Evolutionary conservation across 2,888 invertebrate genomes (phyloP).

Genomic region (Vesta saturnalis): DNA sequence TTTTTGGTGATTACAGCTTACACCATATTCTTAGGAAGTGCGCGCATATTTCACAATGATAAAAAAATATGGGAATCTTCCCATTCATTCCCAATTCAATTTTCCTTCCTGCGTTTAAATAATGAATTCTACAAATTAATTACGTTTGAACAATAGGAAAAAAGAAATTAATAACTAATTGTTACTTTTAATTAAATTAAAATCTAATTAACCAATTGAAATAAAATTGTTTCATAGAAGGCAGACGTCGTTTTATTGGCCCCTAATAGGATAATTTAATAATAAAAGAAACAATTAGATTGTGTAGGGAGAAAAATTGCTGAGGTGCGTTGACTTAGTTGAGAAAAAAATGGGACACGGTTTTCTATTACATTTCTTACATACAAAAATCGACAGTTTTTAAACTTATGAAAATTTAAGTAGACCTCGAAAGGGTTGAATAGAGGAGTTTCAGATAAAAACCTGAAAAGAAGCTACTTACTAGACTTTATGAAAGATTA

Average conservation of each 20-base stretch:
- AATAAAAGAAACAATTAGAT: slow-evolving; percentile 49
- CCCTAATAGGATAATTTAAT: slow-evolving; percentile 48
- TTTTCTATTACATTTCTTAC: neutral
- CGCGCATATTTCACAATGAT: too few species aligned
- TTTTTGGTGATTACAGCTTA: neutral
- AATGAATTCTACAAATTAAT: too few species aligned
- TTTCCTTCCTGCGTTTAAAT: too few species aligned
- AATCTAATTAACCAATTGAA: slow-evolving; percentile 60
- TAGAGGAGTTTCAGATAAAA: slow-evolving; percentile 25
- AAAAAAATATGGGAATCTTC: too few species aligned
- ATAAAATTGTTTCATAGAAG: slow-evolving; percentile 56
- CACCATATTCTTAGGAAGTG: neutral
- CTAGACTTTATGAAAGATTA: slow-evolving; percentile 46
- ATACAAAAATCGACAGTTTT: slow-evolving; percentile 7
- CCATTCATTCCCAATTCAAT: too few species aligned
- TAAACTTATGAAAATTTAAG: slow-evolving; percentile 19
- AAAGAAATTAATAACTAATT: slow-evolving; percentile 44
- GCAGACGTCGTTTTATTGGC: slow-evolving; percentile 40
- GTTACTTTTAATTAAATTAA: slow-evolving; percentile 56
- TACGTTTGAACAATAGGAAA: slow-evolving; percentile 19
- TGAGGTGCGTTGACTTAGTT: slow-evolving; percentile 32
- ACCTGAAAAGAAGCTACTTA: slow-evolving; percentile 42
- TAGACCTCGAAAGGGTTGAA: slow-evolving; percentile 18
- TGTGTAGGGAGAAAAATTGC: slow-evolving; percentile 33
- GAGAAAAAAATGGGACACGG: slow-evolving; percentile 1